A percentile compares a stretch with the other conserved stretches of the same genome.
phyloP scores from a whole-genome alignment of 2,113 vertebrate species.

The Chaetops frenatus region DNA sequence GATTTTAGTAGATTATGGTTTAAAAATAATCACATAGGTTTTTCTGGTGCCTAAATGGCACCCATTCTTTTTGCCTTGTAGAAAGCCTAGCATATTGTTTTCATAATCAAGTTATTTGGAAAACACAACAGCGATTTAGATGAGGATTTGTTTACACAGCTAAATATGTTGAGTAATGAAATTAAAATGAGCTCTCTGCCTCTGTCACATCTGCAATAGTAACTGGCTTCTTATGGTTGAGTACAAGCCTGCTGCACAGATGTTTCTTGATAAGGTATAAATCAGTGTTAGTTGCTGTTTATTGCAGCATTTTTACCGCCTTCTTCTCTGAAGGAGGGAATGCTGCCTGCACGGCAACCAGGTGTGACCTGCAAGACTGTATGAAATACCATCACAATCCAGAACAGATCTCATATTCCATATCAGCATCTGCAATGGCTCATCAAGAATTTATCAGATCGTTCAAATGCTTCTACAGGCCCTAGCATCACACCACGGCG shows the following conservation, averaged over 20 bases:
- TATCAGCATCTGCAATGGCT: constrained; percentile 15
- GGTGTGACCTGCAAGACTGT: constrained; percentile 11
- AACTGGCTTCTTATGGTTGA: not conserved
- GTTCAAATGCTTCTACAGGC: not conserved
- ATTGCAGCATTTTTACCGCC: not conserved
- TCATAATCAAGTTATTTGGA: constrained; percentile 15
- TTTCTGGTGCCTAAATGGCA: not conserved
- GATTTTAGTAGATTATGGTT: not conserved
- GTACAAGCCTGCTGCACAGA: constrained; percentile 34
- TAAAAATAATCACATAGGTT: not conserved
- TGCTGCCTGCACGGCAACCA: constrained; percentile 1
- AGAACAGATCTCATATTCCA: not conserved
- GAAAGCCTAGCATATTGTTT: constrained; percentile 27
- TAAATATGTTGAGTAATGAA: constrained; percentile 24
- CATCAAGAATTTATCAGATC: constrained; percentile 63
- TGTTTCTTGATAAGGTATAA: constrained; percentile 49
- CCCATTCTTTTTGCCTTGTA: not conserved
- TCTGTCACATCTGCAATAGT: not conserved
- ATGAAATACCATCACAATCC: not conserved
- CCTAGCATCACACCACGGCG: not conserved
- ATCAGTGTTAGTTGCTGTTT: constrained; percentile 36
- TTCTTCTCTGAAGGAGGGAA: constrained; percentile 7
- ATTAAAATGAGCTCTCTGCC: not conserved
- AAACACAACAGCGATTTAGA: constrained; percentile 42
- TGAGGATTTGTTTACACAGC: constrained; percentile 53